phyloP scores from a whole-genome alignment of 2,888 invertebrate genomes.

The Harpalus rufipes region DNA sequence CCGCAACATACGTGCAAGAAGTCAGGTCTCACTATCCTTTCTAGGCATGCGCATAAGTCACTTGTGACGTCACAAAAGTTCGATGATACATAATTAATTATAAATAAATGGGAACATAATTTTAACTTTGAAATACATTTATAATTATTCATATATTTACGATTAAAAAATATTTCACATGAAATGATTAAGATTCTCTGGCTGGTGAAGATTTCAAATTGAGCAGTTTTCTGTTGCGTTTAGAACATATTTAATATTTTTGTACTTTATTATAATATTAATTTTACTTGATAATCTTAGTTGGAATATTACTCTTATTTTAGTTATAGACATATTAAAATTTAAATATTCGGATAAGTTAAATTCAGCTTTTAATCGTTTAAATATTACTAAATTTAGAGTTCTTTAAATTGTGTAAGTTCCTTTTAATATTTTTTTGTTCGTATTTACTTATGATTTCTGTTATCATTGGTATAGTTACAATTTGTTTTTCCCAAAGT shows the following conservation, averaged over 20 bases:
- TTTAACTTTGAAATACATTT: no score
- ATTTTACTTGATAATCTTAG: slow-evolving; percentile 6
- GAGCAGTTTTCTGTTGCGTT: background rate
- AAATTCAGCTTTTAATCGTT: slow-evolving; percentile 6
- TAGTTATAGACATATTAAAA: background rate
- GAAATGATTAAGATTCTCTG: background rate
- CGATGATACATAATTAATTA: no score
- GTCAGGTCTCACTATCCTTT: no score
- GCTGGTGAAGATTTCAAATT: slow-evolving; percentile 1
- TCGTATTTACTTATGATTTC: slow-evolving; percentile 9
- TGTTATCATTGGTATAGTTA: background rate
- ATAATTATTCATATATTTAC: no score
- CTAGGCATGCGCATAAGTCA: no score
- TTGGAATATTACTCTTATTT: background rate
- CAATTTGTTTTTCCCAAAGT: background rate
- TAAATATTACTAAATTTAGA: slow-evolving; percentile 12
- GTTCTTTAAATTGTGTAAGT: background rate
- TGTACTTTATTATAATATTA: slow-evolving; percentile 4
- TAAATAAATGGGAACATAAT: no score
- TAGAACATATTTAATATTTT: slow-evolving; percentile 2
- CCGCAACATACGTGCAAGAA: no score
- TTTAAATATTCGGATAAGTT: slow-evolving; percentile 11
- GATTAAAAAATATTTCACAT: no score
- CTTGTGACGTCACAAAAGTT: no score
- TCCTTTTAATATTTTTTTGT: background rate